Evolutionary conservation across 2,113 vertebrate genomes (phyloP).

Genomic region (Lophura nycthemera): DNA sequence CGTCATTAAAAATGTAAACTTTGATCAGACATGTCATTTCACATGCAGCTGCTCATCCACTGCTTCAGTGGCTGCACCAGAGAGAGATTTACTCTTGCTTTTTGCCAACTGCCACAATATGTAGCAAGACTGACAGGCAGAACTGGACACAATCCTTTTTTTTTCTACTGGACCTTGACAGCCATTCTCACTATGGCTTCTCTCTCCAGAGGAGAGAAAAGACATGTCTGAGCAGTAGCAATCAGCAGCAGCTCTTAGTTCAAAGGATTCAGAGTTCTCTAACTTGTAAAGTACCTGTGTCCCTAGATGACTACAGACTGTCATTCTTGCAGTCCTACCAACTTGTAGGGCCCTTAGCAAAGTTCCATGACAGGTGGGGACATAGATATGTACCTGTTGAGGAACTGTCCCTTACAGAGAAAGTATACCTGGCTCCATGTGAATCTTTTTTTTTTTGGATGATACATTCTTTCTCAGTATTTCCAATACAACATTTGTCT

Average conservation of each 20-base stretch:
- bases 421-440: not conserved
- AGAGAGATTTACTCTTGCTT: not conserved
- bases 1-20: not conserved
- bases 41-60: not conserved
- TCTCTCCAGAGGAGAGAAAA: not conserved
- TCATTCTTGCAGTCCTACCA: not conserved
- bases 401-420: not conserved
- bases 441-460: not conserved
- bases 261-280: not conserved
- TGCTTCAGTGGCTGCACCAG: not conserved
- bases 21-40: not conserved
- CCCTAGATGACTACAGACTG: not conserved
- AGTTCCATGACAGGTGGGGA: not conserved
- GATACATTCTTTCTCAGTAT: fast-evolving
- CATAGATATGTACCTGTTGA: not conserved
- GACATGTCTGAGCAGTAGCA: not conserved
- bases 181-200: not conserved
- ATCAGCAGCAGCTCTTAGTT: not conserved
- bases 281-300: fast-evolving
- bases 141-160: not conserved
- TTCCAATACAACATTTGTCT: not conserved
- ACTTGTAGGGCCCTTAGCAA: not conserved
- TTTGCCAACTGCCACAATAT: fast-evolving
- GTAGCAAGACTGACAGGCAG: not conserved
- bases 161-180: not conserved